phyloP scores from a whole-genome alignment of 2,888 invertebrate genomes.

The Lasioglossum villosulum region DNA sequence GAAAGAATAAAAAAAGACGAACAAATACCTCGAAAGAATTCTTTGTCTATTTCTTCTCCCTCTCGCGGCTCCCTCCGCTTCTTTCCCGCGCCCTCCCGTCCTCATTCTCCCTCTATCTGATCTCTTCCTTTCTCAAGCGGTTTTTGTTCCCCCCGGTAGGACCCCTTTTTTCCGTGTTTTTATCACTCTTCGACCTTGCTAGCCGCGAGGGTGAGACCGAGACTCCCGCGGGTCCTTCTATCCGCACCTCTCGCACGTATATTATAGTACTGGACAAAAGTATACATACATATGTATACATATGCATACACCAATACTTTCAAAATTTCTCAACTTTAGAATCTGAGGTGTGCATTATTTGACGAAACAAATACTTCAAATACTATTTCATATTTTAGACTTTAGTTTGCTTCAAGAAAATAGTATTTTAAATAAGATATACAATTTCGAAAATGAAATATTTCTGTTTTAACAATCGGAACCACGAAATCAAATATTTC shows the following conservation, averaged over 20 bases:
- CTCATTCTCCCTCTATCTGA: conserved; percentile 33
- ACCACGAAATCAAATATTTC: too few relatives aligned
- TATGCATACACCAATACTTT: neutral
- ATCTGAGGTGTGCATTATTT: too few relatives aligned
- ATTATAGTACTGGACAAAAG: neutral
- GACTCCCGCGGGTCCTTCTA: conserved; percentile 27
- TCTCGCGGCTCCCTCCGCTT: conserved; percentile 12
- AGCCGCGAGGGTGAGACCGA: conserved; percentile 23
- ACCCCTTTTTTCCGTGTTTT: conserved; percentile 56
- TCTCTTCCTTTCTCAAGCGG: conserved; percentile 64
- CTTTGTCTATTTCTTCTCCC: conserved; percentile 50
- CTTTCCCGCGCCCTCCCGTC: conserved; percentile 14
- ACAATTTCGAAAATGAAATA: too few relatives aligned
- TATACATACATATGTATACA: too few relatives aligned
- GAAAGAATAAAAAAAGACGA: conserved; percentile 29
- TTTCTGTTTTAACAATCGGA: too few relatives aligned
- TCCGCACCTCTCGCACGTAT: neutral
- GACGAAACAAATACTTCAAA: too few relatives aligned
- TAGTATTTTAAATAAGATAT: too few relatives aligned
- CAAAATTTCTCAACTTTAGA: neutral
- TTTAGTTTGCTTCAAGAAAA: too few relatives aligned
- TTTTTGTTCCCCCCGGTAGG: conserved; percentile 54
- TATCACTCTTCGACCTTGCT: conserved; percentile 49
- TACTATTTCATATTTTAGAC: too few relatives aligned
- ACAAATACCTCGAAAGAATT: conserved; percentile 57